Conservation (phyloP, 2,797 vertebrate genomes). For the Premnoplex brunnescens region DNA sequence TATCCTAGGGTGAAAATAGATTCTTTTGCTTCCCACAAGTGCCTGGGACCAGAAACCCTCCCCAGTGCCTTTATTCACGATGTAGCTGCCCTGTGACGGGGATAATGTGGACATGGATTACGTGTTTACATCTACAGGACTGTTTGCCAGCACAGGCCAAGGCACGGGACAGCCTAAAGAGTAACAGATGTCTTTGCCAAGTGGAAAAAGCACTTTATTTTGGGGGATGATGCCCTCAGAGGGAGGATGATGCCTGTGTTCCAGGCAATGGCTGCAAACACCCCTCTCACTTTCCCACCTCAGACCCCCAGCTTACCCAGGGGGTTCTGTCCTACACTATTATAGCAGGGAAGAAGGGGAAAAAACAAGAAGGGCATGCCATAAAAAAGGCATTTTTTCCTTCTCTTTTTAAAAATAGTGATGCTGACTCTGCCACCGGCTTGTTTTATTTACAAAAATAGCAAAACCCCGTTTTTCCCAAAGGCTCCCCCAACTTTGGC, state of each 20-base stretch:
- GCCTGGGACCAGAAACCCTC: neutral
- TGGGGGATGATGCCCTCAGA: neutral
- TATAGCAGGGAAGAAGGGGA: neutral
- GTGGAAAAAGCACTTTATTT: neutral
- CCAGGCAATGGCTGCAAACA: neutral
- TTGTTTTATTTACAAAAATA: neutral
- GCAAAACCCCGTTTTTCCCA: neutral
- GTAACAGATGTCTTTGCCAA: fast-evolving
- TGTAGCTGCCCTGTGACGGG: fast-evolving
- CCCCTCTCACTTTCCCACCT: neutral
- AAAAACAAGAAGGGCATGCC: fast-evolving
- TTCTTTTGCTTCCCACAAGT: neutral
- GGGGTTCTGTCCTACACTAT: neutral
- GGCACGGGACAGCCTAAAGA: neutral
- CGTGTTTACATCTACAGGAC: neutral
- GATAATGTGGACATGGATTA: fast-evolving
- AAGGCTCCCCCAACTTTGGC: neutral
- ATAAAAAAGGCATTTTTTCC: neutral
- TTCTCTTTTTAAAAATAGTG: neutral
- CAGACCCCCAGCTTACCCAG: neutral
- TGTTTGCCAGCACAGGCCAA: neutral
- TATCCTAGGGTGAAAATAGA: fast-evolving
- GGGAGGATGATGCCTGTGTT: no score
- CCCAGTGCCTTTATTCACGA: neutral
- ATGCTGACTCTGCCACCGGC: neutral